phyloP scores from a whole-genome alignment of 1,140 invertebrate genomes.

The Aricia agestis region DNA sequence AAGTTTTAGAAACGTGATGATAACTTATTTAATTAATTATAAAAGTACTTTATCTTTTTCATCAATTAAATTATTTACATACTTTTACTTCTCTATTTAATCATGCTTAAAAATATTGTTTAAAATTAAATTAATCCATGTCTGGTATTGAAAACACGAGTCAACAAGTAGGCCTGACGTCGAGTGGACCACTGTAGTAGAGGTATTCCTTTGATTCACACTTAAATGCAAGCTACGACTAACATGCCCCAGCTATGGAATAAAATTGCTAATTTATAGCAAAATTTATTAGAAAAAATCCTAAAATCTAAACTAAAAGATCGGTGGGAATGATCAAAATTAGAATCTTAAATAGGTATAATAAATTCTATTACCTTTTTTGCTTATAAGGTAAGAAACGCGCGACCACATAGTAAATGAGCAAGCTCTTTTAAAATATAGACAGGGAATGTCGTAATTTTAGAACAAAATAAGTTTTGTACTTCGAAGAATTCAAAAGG shows the following conservation, averaged over 20 bases:
- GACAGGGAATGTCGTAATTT: neutral
- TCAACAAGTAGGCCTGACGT: slow-evolving; percentile 60
- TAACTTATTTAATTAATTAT: neutral
- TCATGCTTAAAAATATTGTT: neutral
- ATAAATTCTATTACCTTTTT: neutral
- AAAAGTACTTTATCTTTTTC: neutral
- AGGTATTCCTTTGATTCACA: slow-evolving; percentile 67
- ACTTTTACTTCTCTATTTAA: neutral
- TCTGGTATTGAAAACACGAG: slow-evolving; percentile 61
- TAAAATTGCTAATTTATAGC: slow-evolving; percentile 11
- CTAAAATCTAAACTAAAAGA: slow-evolving; percentile 5
- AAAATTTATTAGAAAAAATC: neutral
- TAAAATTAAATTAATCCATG: neutral
- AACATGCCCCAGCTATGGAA: slow-evolving; percentile 34
- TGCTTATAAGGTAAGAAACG: neutral
- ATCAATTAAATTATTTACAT: neutral
- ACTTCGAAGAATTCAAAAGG: slow-evolving; percentile 10
- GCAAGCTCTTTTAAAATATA: neutral
- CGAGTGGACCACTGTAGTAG: slow-evolving; percentile 68
- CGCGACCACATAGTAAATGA: neutral
- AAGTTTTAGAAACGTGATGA: neutral
- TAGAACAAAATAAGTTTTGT: neutral
- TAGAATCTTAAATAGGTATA: neutral
- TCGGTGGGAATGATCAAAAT: slow-evolving; percentile 10
- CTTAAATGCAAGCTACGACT: slow-evolving; percentile 36